Conservation (phyloP, 2,113 vertebrate genomes). For the Trematomus loennbergii region DNA sequence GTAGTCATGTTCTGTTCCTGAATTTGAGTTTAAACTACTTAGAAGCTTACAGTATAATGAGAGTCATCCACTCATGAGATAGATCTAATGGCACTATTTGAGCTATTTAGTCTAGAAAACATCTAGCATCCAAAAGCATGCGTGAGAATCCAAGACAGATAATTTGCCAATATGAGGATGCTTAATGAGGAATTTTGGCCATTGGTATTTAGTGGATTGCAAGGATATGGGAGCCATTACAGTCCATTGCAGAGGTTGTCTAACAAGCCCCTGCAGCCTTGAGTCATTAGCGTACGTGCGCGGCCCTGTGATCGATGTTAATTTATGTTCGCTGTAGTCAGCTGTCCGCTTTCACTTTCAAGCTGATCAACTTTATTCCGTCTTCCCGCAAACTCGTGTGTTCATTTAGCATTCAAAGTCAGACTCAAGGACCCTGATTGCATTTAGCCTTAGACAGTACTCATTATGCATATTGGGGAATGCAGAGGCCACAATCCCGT, state of each 20-base stretch:
- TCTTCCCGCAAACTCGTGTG: slow-evolving; percentile 19
- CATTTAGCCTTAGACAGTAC: slow-evolving; percentile 46
- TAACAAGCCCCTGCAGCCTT: slow-evolving; percentile 77
- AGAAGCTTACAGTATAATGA: neutral
- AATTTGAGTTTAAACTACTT: slow-evolving; percentile 2
- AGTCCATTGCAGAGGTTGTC: slow-evolving; percentile 55
- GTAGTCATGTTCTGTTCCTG: neutral
- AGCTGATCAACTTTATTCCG: slow-evolving; percentile 67
- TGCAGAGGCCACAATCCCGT: slow-evolving; percentile 35
- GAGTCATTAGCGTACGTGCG: slow-evolving; percentile 71
- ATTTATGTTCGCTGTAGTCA: slow-evolving; percentile 73
- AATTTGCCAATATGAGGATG: slow-evolving; percentile 10
- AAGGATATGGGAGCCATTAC: slow-evolving; percentile 54
- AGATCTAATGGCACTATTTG: slow-evolving; percentile 8
- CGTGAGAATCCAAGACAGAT: slow-evolving; percentile 20
- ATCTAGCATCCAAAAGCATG: slow-evolving; percentile 9
- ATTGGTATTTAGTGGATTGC: slow-evolving; percentile 61
- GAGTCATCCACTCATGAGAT: neutral
- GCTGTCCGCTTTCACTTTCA: slow-evolving; percentile 69
- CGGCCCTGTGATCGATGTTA: slow-evolving; percentile 74
- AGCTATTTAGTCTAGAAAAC: neutral
- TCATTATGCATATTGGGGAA: slow-evolving; percentile 52
- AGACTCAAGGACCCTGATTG: slow-evolving; percentile 46
- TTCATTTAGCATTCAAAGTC: slow-evolving; percentile 62
- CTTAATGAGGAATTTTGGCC: slow-evolving; percentile 45